These are phyloP conservation scores for Thunnus albacares DNA, from an alignment of 2,797 vertebrate species.

Conservation along the genomic window DNA sequence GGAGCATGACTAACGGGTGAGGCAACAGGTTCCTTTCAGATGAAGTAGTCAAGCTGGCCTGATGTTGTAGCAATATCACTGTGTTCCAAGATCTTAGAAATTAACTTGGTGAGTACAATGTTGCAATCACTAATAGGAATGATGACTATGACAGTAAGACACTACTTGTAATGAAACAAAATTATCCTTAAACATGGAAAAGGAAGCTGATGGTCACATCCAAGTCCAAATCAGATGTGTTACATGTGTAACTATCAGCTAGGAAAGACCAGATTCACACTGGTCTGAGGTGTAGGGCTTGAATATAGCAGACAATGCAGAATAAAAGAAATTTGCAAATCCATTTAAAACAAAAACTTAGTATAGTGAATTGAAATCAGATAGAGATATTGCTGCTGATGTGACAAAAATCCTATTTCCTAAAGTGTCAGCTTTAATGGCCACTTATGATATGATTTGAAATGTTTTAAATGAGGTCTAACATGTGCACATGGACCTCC, in stretches of 20 bases:
- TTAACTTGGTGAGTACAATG: not conserved
- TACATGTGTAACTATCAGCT: not conserved
- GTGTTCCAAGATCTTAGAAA: not conserved
- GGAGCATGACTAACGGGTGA: too few relatives aligned
- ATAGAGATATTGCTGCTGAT: not conserved
- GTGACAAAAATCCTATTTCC: not conserved
- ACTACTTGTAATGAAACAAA: not conserved
- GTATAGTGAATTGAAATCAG: too few relatives aligned
- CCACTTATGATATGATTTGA: not conserved
- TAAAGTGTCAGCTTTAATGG: not conserved
- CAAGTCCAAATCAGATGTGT: not conserved
- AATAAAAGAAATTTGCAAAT: not conserved
- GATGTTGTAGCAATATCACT: not conserved
- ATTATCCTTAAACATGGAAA: not conserved
- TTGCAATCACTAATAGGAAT: slow-evolving; percentile 9
- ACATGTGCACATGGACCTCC: not conserved
- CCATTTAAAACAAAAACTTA: too few relatives aligned
- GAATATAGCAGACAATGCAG: not conserved
- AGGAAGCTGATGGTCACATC: not conserved
- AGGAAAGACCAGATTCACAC: not conserved
- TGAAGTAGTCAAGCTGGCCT: not conserved
- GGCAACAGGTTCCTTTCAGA: not conserved
- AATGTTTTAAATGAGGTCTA: slow-evolving; percentile 14
- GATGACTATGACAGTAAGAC: not conserved
- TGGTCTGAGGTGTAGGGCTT: not conserved